Evolutionary conservation across 1,140 invertebrate species (phyloP), one percentile per base, ranked within the genome.

Genomic region (Megalonaias nervosa): DNA sequence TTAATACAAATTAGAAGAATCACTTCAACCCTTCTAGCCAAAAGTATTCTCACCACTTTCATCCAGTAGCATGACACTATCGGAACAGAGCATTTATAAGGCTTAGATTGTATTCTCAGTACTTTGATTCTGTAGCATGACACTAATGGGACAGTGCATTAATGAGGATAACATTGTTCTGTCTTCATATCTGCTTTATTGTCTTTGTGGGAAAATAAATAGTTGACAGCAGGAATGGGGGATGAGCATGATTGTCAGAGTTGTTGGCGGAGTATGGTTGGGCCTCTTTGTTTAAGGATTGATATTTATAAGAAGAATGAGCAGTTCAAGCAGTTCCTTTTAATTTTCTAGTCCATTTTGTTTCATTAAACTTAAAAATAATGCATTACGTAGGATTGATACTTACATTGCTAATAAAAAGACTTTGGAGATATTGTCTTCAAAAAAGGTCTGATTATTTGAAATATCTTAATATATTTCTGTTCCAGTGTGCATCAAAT

Each of bases 401-500:
- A 14, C 15, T 67, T 67, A 14, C 14, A 16, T 14, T 16, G 65
- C 14, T 67, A 67, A 17, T 16, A 26, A 67, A 14, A 14, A 19
- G 26, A 67, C 70, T 55, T 57, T 66, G 13, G 68, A 60, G 21
- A 26, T 16, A 23, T n/a, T n/a, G n/a, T n/a, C n/a, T n/a, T n/a
- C n/a, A n/a, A n/a, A 21, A 64, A 19, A 38, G 26, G 17, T 21
- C n/a, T 64, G 55, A 21, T 14, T 15, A 21, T 64, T 73, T n/a
- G 60, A 73, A 16, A 55, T 58, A 17, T 57, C 21, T 55, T 5
- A 38, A 3, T 56, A 16, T 23, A n/a, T 72, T 56, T 67, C 66
- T 23, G 23, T 80, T 83, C n/a, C 73, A 89, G 88, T 90, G 88
- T 85, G 84, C 85, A 5, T 66, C 71, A 23, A 66, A 84, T 60